These are phyloP conservation scores for Oceanodroma tethys DNA, from an alignment of 2,113 vertebrate genomes.

Conservation along the genomic window DNA sequence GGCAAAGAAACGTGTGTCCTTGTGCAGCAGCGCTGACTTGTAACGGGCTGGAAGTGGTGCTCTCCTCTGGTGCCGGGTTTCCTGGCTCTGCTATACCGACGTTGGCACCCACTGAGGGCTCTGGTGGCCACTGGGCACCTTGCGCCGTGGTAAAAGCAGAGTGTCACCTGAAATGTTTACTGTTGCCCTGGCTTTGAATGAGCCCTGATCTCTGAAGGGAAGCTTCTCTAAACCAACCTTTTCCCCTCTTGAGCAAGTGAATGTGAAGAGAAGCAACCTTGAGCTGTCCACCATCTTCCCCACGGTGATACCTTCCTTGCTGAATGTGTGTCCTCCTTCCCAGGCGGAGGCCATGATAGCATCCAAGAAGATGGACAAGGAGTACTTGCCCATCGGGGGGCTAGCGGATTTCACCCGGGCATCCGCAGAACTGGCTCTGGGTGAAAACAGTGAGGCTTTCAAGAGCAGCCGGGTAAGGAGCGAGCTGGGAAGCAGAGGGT, in stretches of 20 bases:
- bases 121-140: not conserved
- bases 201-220: not conserved
- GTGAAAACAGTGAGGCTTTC: slow-evolving; percentile 83
- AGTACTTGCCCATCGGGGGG: slow-evolving; percentile 86
- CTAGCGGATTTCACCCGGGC: slow-evolving; percentile 86
- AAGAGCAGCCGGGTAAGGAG: slow-evolving; percentile 88
- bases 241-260: not conserved
- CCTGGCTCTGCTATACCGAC: not conserved
- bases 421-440: slow-evolving; percentile 85
- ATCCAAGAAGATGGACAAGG: slow-evolving; percentile 90
- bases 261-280: not conserved
- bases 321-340: not conserved
- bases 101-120: not conserved
- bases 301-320: accelerated
- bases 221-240: not conserved
- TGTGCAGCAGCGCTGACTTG: not conserved
- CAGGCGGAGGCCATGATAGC: slow-evolving; percentile 89
- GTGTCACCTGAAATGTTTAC: not conserved
- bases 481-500: not conserved
- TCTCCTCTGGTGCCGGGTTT: not conserved
- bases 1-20: not conserved
- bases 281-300: not conserved
- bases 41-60: not conserved
- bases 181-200: not conserved
- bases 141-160: not conserved